Conservation (phyloP, 2,888 invertebrate species). For the Zhengitettix transpicula region DNA sequence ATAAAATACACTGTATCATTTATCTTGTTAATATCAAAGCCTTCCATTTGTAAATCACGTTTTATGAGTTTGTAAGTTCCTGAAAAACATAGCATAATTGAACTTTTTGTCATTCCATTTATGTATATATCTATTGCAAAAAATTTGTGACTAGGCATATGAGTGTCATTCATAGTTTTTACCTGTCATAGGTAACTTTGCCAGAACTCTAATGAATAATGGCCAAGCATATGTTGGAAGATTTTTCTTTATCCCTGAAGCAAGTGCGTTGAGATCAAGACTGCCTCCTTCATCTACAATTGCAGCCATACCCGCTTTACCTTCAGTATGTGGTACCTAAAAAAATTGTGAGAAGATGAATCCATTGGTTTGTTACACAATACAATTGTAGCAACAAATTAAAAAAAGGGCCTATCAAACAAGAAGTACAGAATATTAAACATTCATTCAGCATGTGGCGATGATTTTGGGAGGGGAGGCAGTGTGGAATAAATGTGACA, state of each 20-base stretch:
- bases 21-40: constrained; percentile 55
- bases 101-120: not conserved
- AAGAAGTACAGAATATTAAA: no score
- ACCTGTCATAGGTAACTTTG: constrained; percentile 83
- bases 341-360: not conserved
- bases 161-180: constrained; percentile 4
- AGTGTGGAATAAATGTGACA: not conserved
- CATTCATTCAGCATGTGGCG: no score
- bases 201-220: constrained; percentile 68
- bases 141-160: no score
- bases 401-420: not conserved
- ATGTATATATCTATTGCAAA: no score
- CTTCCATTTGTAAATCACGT: constrained; percentile 77
- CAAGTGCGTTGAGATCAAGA: constrained; percentile 44
- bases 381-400: not conserved
- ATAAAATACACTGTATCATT: constrained; percentile 70
- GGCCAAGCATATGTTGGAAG: constrained; percentile 83
- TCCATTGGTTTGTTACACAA: not conserved
- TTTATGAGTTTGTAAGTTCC: constrained; percentile 97
- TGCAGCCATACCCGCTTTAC: constrained; percentile 92
- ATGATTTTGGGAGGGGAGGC: no score
- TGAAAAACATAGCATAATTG: constrained; percentile 26
- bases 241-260: constrained; percentile 41
- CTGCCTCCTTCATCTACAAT: constrained; percentile 60
- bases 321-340: constrained; percentile 60